Percentiles rank a stretch among this genome's conserved stretches.
Conservation (phyloP, 2,797 vertebrate genomes). For the Tarsius wallacei region DNA sequence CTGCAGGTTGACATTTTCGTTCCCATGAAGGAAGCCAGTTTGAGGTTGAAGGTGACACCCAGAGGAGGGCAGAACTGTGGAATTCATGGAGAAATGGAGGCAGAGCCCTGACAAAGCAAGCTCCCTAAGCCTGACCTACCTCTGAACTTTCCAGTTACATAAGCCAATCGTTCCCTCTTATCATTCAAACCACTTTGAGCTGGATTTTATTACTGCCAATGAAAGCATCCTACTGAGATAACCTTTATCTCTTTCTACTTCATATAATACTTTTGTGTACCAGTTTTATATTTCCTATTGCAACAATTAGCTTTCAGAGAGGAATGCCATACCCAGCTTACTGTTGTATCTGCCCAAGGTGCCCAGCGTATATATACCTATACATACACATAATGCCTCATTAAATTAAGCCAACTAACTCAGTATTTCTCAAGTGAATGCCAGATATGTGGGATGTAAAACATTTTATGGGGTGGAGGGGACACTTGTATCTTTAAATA, state of each 20-base stretch:
- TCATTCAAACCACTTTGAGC: background rate
- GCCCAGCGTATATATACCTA: background rate
- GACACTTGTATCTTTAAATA: slow-evolving; percentile 60
- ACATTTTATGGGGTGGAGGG: background rate
- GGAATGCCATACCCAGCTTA: background rate
- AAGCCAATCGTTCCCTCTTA: background rate
- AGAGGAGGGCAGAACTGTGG: background rate
- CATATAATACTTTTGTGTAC: background rate
- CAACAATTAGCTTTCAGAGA: background rate
- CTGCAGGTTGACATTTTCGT: background rate
- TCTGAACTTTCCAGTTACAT: background rate
- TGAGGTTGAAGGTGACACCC: background rate
- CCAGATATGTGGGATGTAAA: background rate
- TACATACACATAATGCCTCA: too few species aligned
- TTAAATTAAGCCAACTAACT: background rate
- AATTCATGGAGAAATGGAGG: background rate
- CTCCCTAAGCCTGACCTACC: background rate
- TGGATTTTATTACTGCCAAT: background rate
- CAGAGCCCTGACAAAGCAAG: background rate
- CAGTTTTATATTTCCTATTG: slow-evolving; percentile 41
- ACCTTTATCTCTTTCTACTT: background rate
- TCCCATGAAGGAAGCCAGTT: background rate
- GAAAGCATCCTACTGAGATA: background rate
- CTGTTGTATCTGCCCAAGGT: background rate
- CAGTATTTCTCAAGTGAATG: slow-evolving; percentile 31